Evolutionary conservation across 2,888 invertebrate species (phyloP), one percentile per base, ranked within the genome.

Genomic region (Lathronympha strigana): DNA sequence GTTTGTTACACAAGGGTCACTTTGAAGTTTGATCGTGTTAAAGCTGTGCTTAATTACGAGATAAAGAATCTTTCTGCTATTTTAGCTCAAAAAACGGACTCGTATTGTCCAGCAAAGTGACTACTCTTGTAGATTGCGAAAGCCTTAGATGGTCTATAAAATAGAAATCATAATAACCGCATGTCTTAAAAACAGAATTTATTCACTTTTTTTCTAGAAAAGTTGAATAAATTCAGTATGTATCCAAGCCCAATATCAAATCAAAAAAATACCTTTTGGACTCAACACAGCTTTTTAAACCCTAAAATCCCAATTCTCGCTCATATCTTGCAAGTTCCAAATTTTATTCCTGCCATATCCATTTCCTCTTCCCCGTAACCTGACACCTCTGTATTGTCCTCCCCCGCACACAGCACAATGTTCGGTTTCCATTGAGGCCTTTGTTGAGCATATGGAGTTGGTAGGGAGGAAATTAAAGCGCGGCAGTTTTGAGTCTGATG

Each of bases 301-400:
- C 23, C n/a, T n/a, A 21, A 47, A 47, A 47, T 23, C 47, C n/a
- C 15, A 17, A 54, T 54, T 38, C 36, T n/a, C n/a, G 54, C 51
- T 13, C n/a, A 58, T 47, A 43, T 38, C 50, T 25, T 51, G n/a
- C 31, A 57, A 45, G 45, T 57, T 45, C 43, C 9, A 45, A 45
- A 17, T 57, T 45, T 57, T 63, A 25, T 33, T 57, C 60, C 31
- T 61, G 47, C 47, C 61, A 31, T 61, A 54, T 61, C 60, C 61
- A 66, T 66, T 66, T 60, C 54, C 47, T 47, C 53, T 60, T 49
- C 79, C 74, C 72, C 75, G 82, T 78, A 81, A 82, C 72, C 69
- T 73, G 76, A 82, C 73, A 79, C 81, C 76, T 67, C 75, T 68
- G 71, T 69, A 66, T 55, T 67, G 68, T 72, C 68, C 49, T 43